A percentile compares a stretch with the other conserved stretches of the same genome.
phyloP scores from a whole-genome alignment of 2,888 invertebrate species.

The Acrobasis consociella region DNA sequence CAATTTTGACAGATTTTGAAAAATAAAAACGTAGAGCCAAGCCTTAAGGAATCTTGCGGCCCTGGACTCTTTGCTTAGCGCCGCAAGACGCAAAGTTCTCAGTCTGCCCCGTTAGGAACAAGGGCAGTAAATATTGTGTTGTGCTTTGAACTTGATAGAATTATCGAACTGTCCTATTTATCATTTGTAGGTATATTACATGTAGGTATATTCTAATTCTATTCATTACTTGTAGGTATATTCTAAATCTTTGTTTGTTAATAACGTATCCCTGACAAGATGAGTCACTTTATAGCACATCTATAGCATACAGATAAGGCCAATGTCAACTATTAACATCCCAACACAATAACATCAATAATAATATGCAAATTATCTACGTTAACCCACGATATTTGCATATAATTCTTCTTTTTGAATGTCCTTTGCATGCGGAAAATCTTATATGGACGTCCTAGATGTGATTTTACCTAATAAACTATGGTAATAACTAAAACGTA shows the following conservation, averaged over 20 bases:
- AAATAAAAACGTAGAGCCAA: too few species aligned
- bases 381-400: conserved; percentile 2
- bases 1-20: too few species aligned
- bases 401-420: conserved; percentile 2
- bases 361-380: conserved; percentile 12
- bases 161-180: background rate
- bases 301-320: background rate
- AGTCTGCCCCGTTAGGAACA: too few species aligned
- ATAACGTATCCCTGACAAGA: background rate
- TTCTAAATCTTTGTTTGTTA: too few species aligned
- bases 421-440: conserved; percentile 15
- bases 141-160: too few species aligned
- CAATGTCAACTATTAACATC: background rate
- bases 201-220: too few species aligned
- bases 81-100: too few species aligned
- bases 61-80: too few species aligned
- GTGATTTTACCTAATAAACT: background rate
- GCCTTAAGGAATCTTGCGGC: too few species aligned
- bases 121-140: too few species aligned
- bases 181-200: too few species aligned
- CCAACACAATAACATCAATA: conserved; percentile 4
- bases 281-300: background rate
- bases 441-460: conserved; percentile 6
- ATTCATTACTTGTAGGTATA: too few species aligned
- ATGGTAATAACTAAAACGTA: background rate